A percentile compares a stretch with the other conserved stretches of the same genome.
These are phyloP conservation scores for Orbicella faveolata DNA, from an alignment of 64 coral and sea anemone species.

Conservation along the genomic window DNA sequence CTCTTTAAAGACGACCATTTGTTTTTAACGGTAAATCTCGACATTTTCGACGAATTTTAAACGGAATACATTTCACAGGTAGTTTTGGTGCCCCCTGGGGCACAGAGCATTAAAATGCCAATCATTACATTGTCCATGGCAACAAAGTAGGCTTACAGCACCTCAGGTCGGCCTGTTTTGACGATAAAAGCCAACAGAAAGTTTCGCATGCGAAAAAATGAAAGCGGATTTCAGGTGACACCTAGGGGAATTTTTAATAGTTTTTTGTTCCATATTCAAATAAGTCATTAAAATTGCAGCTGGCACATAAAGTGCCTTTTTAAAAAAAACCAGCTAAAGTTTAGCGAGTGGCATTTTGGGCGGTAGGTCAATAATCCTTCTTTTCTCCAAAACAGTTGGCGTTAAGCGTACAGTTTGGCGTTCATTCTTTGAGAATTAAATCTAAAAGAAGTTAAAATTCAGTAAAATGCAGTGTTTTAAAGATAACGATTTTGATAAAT, in stretches of 20 bases:
- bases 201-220: neutral
- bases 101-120: slow-evolving; percentile 21
- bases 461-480: no score
- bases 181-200: neutral
- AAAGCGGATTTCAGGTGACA: slow-evolving; percentile 3
- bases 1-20: slow-evolving; percentile 58
- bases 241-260: neutral
- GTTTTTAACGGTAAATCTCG: slow-evolving; percentile 15
- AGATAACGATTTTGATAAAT: no score
- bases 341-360: no score
- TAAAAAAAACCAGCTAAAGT: no score
- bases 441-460: no score
- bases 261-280: no score
- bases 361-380: no score
- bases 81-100: slow-evolving; percentile 18
- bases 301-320: no score
- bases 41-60: slow-evolving; percentile 38
- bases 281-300: no score
- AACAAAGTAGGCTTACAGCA: neutral
- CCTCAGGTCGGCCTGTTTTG: neutral
- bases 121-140: slow-evolving; percentile 6
- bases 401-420: no score
- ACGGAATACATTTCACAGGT: slow-evolving; percentile 37
- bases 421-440: no score
- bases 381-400: no score